These are phyloP conservation scores for Tenthredo notha DNA, from an alignment of 2,888 invertebrate species.

Conservation along the genomic window DNA sequence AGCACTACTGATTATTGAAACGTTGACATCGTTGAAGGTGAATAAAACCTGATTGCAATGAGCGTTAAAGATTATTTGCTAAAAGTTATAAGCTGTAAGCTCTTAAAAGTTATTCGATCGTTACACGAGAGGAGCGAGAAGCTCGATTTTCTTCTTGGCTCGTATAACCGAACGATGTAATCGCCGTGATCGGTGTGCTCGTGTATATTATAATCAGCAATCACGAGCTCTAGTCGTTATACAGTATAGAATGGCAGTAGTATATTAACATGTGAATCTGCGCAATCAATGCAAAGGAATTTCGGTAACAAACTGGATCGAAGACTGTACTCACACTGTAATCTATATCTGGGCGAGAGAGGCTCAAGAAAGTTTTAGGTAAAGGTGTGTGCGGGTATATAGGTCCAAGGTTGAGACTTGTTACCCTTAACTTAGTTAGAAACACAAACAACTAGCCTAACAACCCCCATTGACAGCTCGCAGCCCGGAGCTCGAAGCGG, in stretches of 20 bases:
- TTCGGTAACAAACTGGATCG: constrained; percentile 11
- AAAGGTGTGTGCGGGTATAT: constrained; percentile 15
- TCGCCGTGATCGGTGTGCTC: constrained; percentile 3
- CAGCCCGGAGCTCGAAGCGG: constrained; percentile 58
- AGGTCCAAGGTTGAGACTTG: constrained; percentile 49
- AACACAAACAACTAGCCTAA: constrained; percentile 66
- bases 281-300: constrained; percentile 40
- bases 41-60: constrained; percentile 14
- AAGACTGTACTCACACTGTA: not conserved
- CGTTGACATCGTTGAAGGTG: not conserved
- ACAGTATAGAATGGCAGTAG: not conserved
- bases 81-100: constrained; percentile 9
- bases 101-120: constrained; percentile 2
- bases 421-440: constrained; percentile 61
- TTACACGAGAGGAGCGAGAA: not conserved
- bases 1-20: not conserved
- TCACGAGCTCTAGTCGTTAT: not conserved
- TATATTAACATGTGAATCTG: constrained; percentile 40
- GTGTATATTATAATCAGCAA: constrained; percentile 18
- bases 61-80: constrained; percentile 17
- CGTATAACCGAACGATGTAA: not conserved
- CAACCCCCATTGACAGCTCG: constrained; percentile 62
- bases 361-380: constrained; percentile 32
- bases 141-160: not conserved
- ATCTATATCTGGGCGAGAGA: not conserved